A percentile compares a stretch with the other conserved stretches of the same genome.
Conservation (phyloP, 2,113 vertebrate genomes). For the Varanus komodoensis region DNA sequence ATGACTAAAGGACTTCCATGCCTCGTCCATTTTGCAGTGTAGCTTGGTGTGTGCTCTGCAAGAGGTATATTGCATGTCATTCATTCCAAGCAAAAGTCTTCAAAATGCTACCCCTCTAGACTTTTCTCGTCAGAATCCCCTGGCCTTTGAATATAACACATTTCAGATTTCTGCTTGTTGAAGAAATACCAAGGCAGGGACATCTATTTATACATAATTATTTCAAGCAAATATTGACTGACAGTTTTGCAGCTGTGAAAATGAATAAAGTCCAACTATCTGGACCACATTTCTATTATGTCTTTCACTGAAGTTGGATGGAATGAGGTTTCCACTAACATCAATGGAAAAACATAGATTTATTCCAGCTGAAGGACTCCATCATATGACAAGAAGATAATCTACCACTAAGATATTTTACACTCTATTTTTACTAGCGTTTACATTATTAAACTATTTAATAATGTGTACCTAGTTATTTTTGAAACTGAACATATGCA, state of each 20-base stretch:
- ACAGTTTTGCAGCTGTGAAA: neutral
- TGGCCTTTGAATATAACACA: neutral
- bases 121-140: neutral
- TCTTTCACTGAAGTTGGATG: neutral
- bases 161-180: neutral
- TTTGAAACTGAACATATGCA: neutral
- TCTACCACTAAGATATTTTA: neutral
- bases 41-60: neutral
- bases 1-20: neutral
- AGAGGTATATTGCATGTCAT: neutral
- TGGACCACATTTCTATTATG: neutral
- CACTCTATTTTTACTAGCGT: neutral
- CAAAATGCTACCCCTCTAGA: neutral
- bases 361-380: conserved; percentile 5
- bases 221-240: neutral
- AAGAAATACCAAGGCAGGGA: neutral
- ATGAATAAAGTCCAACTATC: neutral
- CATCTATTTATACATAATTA: neutral
- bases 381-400: neutral
- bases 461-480: neutral
- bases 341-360: neutral
- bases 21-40: neutral
- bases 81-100: neutral
- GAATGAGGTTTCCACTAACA: neutral
- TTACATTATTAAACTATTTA: neutral